phyloP scores from a whole-genome alignment of 2,113 vertebrate species.

The Grammomys dolichurus region DNA sequence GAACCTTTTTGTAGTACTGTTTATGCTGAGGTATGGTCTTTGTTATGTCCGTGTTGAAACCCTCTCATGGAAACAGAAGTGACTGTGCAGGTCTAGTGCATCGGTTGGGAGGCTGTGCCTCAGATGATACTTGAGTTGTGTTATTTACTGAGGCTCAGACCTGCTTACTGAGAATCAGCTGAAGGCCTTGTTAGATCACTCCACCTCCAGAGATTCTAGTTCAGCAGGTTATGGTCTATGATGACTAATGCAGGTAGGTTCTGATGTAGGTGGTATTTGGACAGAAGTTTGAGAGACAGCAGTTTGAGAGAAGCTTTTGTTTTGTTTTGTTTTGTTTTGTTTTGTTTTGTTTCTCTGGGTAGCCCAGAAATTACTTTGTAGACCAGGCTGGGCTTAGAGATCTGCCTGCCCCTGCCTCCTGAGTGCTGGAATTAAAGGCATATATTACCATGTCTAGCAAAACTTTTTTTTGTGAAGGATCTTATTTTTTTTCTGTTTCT shows the following conservation, averaged over 20 bases:
- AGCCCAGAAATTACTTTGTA: not conserved
- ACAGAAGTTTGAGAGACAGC: no score
- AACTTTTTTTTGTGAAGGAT: not conserved
- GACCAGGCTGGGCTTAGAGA: not conserved
- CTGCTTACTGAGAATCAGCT: slow-evolving; percentile 30
- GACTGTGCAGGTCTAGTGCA: not conserved
- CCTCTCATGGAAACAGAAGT: not conserved
- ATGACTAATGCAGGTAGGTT: slow-evolving; percentile 54
- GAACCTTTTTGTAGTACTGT: slow-evolving; percentile 31
- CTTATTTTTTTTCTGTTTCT: not conserved
- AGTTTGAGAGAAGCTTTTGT: slow-evolving; percentile 24
- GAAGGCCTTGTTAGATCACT: slow-evolving; percentile 41
- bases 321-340: no score
- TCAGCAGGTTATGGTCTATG: slow-evolving; percentile 55
- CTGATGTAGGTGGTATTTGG: slow-evolving; percentile 33
- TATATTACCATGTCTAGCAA: not conserved
- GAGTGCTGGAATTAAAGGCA: not conserved
- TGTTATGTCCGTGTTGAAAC: slow-evolving; percentile 5
- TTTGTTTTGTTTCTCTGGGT: not conserved
- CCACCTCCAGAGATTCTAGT: slow-evolving; percentile 50
- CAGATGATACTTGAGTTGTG: not conserved
- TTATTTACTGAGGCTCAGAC: slow-evolving; percentile 45
- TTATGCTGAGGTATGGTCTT: slow-evolving; percentile 43
- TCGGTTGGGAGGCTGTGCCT: not conserved
- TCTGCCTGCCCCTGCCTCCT: not conserved